A percentile compares a stretch with the other conserved stretches of the same genome.
Evolutionary conservation across 2,113 vertebrate genomes (phyloP).

Genomic region (Ailuropoda melanoleuca): DNA sequence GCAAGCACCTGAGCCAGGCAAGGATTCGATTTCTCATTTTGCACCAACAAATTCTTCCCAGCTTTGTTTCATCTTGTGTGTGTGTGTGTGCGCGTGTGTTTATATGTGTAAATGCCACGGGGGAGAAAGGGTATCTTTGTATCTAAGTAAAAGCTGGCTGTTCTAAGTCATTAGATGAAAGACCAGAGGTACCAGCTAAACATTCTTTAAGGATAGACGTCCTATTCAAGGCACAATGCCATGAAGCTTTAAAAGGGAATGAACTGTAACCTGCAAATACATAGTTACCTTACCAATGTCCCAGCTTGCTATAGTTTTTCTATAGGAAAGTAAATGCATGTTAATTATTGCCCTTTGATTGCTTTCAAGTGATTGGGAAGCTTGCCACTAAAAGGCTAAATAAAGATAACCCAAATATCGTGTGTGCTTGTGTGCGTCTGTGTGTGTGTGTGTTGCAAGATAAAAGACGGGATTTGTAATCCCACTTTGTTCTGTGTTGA

Average conservation of each 20-base stretch:
- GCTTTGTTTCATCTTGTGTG: constrained; percentile 46
- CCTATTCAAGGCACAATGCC: constrained; percentile 66
- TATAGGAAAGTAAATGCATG: constrained; percentile 73
- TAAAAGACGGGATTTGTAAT: constrained; percentile 81
- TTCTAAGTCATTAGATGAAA: constrained; percentile 73
- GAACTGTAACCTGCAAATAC: constrained; percentile 77
- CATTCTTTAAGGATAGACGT: constrained; percentile 66
- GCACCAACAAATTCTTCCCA: constrained; percentile 51
- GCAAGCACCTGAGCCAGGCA: constrained; percentile 76
- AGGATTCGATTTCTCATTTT: constrained; percentile 62
- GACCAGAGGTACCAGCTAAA: constrained; percentile 51
- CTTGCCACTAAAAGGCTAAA: constrained; percentile 79
- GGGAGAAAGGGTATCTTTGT: not conserved
- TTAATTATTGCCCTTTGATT: constrained; percentile 84
- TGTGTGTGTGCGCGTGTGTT: not conserved
- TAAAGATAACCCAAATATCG: constrained; percentile 76
- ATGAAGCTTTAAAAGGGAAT: constrained; percentile 73
- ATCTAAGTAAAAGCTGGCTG: not conserved
- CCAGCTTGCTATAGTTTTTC: constrained; percentile 80
- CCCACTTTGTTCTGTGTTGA: constrained; percentile 78
- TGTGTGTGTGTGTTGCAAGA: constrained; percentile 62
- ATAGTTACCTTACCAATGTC: constrained; percentile 82
- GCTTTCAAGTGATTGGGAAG: constrained; percentile 79
- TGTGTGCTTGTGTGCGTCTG: not conserved
- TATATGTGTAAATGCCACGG: not conserved